Base-by-base conservation (phyloP, 2,113 vertebrate species). In the Bombycilla garrulus region DNA sequence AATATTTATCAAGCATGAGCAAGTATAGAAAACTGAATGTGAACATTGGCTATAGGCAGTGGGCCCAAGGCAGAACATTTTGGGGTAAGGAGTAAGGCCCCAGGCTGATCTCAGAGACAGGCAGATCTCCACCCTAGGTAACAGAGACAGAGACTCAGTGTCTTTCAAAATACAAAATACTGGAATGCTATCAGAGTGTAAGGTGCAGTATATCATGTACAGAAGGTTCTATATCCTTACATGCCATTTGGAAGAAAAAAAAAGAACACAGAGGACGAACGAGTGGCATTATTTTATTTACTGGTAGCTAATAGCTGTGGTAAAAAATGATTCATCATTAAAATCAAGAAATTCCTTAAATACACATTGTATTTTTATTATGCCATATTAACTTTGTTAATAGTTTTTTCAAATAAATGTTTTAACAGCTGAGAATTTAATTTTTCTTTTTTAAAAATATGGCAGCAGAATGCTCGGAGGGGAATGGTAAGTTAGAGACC, bases 401-500 rank as follows among this genome's bases (percentile, higher is more conserved):
- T 93, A 81, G 88, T 57, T 91, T 87, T 87, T 92, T 95, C 82
- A 95, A 95, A 94, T 94, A 86, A 95, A 94, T 93, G 61, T 96
- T 90, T 90, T 94, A 91, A 95, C 95, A 98, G 96, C 96, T 97
- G 96, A 98, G 97, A 91, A 95, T 97, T 97, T 95, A 92, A 97
- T 97, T 97, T 98, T 98, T 97, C 91, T 98, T 97, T 98, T 97
- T 95, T 98, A 84, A 94, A 88, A 96, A 97, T 97, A 97, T 97
- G 92, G 95, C 97, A 97, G 97, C 97, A 98, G 96, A 96, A 95
- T 98, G 95, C 90, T 98, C 58, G 12, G 94, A 97, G 80, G 97
- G 97, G 92, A 98, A 97, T 95, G 97, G 97, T 97, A 98, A 98
- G 97, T 98, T 98, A 98, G 97, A 97, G 93, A 57, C 50, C 38